Conservation (phyloP, 2,797 vertebrate genomes). For the Muscicapa striata region DNA sequence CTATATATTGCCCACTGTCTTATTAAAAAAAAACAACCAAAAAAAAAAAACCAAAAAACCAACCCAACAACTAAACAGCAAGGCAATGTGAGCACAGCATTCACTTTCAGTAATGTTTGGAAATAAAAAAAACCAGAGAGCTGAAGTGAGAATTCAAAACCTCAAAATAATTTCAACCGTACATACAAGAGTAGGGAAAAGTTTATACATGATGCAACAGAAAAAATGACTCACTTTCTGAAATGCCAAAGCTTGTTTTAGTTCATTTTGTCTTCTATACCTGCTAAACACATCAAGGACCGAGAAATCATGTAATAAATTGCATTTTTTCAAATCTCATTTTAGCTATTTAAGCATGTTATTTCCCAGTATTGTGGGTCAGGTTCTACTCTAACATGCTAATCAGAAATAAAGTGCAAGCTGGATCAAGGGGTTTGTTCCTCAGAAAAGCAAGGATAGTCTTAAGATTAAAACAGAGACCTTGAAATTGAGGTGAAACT, state of each 20-base stretch:
- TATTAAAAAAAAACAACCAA: background rate
- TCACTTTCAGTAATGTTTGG: slow-evolving; percentile 38
- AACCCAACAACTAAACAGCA: background rate
- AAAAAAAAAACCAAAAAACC: too few relatives aligned
- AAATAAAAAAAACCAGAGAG: slow-evolving; percentile 59
- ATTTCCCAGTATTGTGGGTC: slow-evolving; percentile 14
- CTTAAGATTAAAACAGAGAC: slow-evolving; percentile 47
- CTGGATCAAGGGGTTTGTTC: background rate
- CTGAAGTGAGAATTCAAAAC: slow-evolving; percentile 69
- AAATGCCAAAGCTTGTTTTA: slow-evolving; percentile 50
- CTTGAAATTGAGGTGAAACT: slow-evolving; percentile 54
- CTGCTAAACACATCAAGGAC: slow-evolving; percentile 55
- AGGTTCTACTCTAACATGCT: slow-evolving; percentile 1
- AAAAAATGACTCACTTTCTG: slow-evolving; percentile 50
- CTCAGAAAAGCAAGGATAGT: background rate
- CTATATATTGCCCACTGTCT: background rate
- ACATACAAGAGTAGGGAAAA: slow-evolving; percentile 49
- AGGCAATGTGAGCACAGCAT: background rate
- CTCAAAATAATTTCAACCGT: slow-evolving; percentile 64
- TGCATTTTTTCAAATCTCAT: slow-evolving; percentile 9
- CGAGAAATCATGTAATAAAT: slow-evolving; percentile 66
- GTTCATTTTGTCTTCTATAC: slow-evolving; percentile 37
- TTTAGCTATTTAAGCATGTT: slow-evolving; percentile 50
- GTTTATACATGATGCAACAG: slow-evolving; percentile 66
- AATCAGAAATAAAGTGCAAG: slow-evolving; percentile 3